Conservation (phyloP, 2,797 vertebrate genomes). For the Esox masquinongy region DNA sequence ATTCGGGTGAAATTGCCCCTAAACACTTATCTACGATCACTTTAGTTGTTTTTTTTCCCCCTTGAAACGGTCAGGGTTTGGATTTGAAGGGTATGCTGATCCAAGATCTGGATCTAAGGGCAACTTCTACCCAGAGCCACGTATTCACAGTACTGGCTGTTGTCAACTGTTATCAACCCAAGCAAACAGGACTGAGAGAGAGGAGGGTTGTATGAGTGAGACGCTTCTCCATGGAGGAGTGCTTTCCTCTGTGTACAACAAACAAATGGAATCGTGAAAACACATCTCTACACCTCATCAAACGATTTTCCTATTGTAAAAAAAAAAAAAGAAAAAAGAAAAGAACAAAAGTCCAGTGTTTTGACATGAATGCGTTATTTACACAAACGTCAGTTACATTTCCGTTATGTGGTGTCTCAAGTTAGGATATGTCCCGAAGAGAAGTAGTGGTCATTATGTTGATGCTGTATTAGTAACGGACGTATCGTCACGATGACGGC, state of each 20-base stretch:
- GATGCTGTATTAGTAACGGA: slow-evolving; percentile 45
- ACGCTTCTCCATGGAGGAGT: slow-evolving; percentile 31
- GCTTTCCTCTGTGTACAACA: slow-evolving; percentile 45
- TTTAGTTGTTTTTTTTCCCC: not conserved
- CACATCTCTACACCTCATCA: not conserved
- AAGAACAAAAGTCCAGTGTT: slow-evolving; percentile 23
- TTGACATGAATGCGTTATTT: not conserved
- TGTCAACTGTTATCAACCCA: slow-evolving; percentile 58
- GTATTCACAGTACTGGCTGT: slow-evolving; percentile 16
- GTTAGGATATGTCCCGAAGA: slow-evolving; percentile 41
- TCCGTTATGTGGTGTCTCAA: not conserved
- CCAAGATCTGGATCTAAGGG: slow-evolving; percentile 45
- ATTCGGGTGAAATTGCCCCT: slow-evolving; percentile 53
- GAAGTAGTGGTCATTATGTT: slow-evolving; percentile 65
- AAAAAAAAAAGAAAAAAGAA: slow-evolving; percentile 40
- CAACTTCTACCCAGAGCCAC: slow-evolving; percentile 39
- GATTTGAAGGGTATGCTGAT: slow-evolving; percentile 35
- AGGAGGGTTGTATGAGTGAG: slow-evolving; percentile 46
- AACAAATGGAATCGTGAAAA: slow-evolving; percentile 48
- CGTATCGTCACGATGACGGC: slow-evolving; percentile 1
- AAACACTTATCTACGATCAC: slow-evolving; percentile 31
- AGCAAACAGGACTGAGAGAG: slow-evolving; percentile 60
- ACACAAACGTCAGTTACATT: slow-evolving; percentile 2
- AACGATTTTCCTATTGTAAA: slow-evolving; percentile 28
- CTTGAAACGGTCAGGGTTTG: not conserved